Evolutionary conservation across 2,113 vertebrate genomes (phyloP).

Genomic region (Grus americana): DNA sequence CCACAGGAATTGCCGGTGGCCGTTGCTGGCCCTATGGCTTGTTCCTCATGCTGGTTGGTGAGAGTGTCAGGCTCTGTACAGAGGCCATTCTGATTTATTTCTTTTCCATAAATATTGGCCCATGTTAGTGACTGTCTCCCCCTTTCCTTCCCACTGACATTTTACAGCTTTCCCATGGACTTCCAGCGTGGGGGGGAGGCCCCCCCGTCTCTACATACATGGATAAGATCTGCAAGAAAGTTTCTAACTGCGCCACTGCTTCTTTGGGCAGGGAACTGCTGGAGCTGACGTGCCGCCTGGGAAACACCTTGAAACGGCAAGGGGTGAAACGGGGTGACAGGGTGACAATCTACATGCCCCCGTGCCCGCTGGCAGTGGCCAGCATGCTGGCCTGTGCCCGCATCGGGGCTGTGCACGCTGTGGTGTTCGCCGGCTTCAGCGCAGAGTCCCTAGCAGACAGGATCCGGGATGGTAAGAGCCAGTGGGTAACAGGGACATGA

Average conservation of each 20-base stretch:
- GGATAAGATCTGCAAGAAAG: neutral
- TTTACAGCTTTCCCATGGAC: neutral
- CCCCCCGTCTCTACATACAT: accelerated
- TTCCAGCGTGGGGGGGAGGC: neutral
- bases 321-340: conserved; percentile 78
- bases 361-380: conserved; percentile 77
- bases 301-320: conserved; percentile 75
- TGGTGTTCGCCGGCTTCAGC: conserved; percentile 84
- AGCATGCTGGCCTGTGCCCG: conserved; percentile 83
- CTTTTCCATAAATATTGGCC: neutral
- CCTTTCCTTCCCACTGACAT: neutral
- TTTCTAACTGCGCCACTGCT: neutral
- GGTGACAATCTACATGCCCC: conserved; percentile 83
- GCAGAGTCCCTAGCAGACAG: conserved; percentile 77
- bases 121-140: neutral
- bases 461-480: conserved; percentile 79
- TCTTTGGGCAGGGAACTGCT: conserved; percentile 74
- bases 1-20: neutral
- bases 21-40: neutral
- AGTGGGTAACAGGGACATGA: accelerated
- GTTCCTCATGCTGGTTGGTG: neutral
- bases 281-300: conserved; percentile 79
- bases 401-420: conserved; percentile 75
- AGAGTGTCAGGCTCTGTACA: neutral
- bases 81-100: neutral